phyloP scores from a whole-genome alignment of 2,113 vertebrate genomes.

The Mustela lutreola region DNA sequence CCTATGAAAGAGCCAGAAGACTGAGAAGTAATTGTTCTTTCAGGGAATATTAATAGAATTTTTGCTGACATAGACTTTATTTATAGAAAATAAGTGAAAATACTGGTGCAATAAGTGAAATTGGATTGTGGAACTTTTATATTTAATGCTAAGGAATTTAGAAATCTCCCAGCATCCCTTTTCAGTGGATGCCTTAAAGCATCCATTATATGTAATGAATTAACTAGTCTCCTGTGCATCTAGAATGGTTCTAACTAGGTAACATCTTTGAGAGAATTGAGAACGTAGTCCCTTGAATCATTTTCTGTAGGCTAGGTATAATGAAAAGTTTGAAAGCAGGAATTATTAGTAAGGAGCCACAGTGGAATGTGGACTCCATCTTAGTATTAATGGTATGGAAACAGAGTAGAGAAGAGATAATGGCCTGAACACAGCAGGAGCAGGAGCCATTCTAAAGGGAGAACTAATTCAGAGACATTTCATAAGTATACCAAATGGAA shows the following conservation, averaged over 20 bases:
- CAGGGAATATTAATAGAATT: not conserved
- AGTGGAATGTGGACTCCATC: not conserved
- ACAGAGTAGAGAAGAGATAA: not conserved
- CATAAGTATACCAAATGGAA: not conserved
- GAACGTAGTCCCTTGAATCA: not conserved
- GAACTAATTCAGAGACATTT: not conserved
- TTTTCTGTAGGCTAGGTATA: not conserved
- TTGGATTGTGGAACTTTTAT: not conserved
- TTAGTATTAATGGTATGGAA: not conserved
- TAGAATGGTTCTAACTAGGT: not conserved
- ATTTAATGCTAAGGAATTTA: not conserved
- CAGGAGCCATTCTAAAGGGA: not conserved
- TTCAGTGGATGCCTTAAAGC: not conserved
- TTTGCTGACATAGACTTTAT: not conserved
- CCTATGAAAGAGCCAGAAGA: not conserved
- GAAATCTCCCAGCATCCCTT: not conserved
- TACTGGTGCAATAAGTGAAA: not conserved
- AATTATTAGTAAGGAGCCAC: not conserved
- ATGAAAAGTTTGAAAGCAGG: not conserved
- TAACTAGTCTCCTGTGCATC: not conserved
- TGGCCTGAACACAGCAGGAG: not conserved
- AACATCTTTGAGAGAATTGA: not conserved
- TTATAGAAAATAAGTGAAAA: not conserved
- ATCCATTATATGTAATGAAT: not conserved
- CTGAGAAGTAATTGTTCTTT: not conserved